These are phyloP conservation scores for Steinernema khuongi DNA, from an alignment of 1,140 invertebrate genomes.

Conservation along the genomic window DNA sequence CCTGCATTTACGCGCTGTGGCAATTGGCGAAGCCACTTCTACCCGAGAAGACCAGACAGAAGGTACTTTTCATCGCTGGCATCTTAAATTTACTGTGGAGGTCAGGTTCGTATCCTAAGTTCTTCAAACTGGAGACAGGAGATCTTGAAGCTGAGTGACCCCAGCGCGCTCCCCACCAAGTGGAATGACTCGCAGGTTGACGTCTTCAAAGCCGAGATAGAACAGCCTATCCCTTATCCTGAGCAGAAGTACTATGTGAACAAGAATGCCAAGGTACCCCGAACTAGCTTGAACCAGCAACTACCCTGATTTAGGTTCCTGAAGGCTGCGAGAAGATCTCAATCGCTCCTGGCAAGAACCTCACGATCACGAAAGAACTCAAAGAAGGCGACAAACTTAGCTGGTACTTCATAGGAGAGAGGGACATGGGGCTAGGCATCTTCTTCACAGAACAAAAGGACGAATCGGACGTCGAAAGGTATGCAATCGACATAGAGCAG, in stretches of 20 bases:
- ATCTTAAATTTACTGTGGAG: slow-evolving; percentile 4
- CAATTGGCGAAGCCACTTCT: slow-evolving; percentile 39
- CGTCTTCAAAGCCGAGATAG: slow-evolving; percentile 26
- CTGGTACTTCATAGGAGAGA: slow-evolving; percentile 36
- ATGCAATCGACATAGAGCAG: neutral
- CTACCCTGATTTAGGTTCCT: neutral
- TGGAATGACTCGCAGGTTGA: slow-evolving; percentile 29
- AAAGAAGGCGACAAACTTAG: slow-evolving; percentile 29
- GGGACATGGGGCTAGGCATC: slow-evolving; percentile 41
- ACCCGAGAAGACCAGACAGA: slow-evolving; percentile 42
- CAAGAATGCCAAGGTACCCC: slow-evolving; percentile 18
- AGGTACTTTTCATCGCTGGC: slow-evolving; percentile 27
- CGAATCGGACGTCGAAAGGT: slow-evolving; percentile 41
- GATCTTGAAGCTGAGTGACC: slow-evolving; percentile 35
- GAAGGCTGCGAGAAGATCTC: slow-evolving; percentile 29
- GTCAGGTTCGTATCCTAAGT: slow-evolving; percentile 38
- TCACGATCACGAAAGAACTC: slow-evolving; percentile 33
- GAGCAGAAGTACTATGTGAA: slow-evolving; percentile 28
- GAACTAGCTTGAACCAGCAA: neutral
- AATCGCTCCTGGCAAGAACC: slow-evolving; percentile 38
- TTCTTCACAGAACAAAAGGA: slow-evolving; percentile 38
- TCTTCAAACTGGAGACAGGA: slow-evolving; percentile 41
- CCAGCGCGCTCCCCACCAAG: slow-evolving; percentile 30
- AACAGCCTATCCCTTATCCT: slow-evolving; percentile 37
- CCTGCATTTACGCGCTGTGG: slow-evolving; percentile 40